Percentiles rank a stretch among this genome's conserved stretches.
These are phyloP conservation scores for Sceloporus undulatus DNA, from an alignment of 2,113 vertebrate species.

Conservation along the genomic window DNA sequence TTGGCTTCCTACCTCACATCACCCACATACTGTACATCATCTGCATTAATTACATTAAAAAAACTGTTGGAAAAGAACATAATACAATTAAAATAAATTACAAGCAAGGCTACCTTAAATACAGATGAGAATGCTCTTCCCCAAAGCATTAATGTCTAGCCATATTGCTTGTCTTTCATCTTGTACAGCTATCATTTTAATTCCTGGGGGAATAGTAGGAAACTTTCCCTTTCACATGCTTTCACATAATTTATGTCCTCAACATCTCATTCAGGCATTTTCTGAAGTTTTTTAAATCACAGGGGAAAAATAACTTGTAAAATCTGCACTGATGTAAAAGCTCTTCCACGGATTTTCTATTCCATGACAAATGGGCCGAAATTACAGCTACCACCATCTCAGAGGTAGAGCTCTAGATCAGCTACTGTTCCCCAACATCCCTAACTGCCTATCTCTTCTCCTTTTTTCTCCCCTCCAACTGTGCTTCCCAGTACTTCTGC, in stretches of 20 bases:
- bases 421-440: neutral
- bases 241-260: neutral
- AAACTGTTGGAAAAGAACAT: fast-evolving
- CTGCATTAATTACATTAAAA: neutral
- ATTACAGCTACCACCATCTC: neutral
- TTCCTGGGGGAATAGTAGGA: neutral
- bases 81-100: neutral
- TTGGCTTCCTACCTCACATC: neutral
- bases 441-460: neutral
- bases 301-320: neutral
- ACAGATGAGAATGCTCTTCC: neutral
- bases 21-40: neutral
- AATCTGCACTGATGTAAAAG: neutral
- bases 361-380: neutral
- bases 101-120: neutral
- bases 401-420: neutral
- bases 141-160: neutral
- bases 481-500: too few species aligned
- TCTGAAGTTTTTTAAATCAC: neutral
- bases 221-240: neutral
- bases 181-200: neutral
- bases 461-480: too few species aligned
- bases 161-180: neutral
- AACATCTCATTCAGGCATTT: slow-evolving; percentile 1
- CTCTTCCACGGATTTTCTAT: neutral